Base-by-base conservation (phyloP, 2,113 vertebrate genomes). In the Regulus satrapa region DNA sequence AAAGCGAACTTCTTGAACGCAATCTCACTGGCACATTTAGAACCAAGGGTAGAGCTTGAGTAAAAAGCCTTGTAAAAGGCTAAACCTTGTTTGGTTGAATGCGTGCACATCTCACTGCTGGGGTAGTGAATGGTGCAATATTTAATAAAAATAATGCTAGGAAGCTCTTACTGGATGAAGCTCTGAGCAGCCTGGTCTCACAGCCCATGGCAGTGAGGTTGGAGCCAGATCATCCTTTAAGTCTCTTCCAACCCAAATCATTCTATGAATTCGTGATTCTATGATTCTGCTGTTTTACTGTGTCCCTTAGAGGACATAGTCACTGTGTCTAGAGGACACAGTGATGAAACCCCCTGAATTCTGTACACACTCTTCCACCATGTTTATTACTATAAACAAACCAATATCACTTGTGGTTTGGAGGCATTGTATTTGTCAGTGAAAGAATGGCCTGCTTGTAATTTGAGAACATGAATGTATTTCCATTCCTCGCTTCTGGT, bases 301-400 rank as follows among this genome's bases (percentile, higher is more conserved):
- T 38, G n/a, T 88, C 38, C 21, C 9, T 63, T 58, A 24, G 38
- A 58, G 36, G n/a, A n/a, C n/a, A n/a, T n/a, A n/a, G n/a, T n/a
- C n/a, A n/a, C n/a, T 14, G 12, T 5, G 6, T 48, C 24, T 76
- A 41, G 81, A 69, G 72, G 12, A 67, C 54, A 26, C 28, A 45
- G 38, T 75, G 64, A 31, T 79, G 51, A 83, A 93, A 48, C 29
- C 36, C 72, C 38, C 34, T 92, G 51, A 88, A 71, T 87, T 71
- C 36, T 0, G 0, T 1, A 5, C 80, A 43, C 7, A 2, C 21
- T 2, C 1, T 80, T 83, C 48, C 52, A 48, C 78, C 28, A 6
- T 67, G 43, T 85, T 85, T 90, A 55, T 92, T 92, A 17, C 59
- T 85, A 25, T 52, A 79, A 93, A 74, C 19, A 83, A 52, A 88